phyloP scores from a whole-genome alignment of 2,797 vertebrate genomes.

The Smutsia gigantea region DNA sequence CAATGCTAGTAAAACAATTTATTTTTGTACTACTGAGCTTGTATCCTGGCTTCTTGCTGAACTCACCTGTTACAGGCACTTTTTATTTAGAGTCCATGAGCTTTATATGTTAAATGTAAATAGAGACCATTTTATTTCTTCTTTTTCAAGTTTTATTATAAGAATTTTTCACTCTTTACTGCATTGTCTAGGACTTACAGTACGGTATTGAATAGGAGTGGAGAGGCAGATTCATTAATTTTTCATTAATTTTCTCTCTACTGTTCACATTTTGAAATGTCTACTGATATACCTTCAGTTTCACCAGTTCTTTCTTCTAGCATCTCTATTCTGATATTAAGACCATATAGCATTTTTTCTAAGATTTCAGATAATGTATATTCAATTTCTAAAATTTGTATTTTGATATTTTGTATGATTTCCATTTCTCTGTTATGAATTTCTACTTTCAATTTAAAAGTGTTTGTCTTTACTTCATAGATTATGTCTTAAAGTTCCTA shows the following conservation, averaged over 20 bases:
- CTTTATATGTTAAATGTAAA: background rate
- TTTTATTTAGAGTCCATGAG: background rate
- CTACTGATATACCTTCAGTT: background rate
- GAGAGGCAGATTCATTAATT: background rate
- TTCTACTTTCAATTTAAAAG: background rate
- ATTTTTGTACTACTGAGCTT: background rate
- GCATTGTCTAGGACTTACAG: background rate
- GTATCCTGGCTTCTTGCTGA: background rate
- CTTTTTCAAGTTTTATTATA: background rate
- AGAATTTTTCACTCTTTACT: background rate
- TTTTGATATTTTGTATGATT: background rate
- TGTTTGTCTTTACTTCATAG: background rate
- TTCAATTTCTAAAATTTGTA: background rate
- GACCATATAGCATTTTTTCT: background rate
- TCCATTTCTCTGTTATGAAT: background rate
- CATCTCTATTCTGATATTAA: background rate
- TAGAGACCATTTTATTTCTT: background rate
- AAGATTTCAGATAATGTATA: background rate
- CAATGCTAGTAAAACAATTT: background rate
- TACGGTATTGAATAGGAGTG: background rate
- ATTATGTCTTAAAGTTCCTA: background rate
- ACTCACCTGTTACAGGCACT: background rate
- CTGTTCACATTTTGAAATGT: background rate
- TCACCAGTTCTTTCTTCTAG: background rate
- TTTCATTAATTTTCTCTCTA: background rate